Percentiles rank a stretch among this genome's conserved stretches.
Evolutionary conservation across 2,888 invertebrate genomes (phyloP).

Genomic region (Coenonympha arcania): DNA sequence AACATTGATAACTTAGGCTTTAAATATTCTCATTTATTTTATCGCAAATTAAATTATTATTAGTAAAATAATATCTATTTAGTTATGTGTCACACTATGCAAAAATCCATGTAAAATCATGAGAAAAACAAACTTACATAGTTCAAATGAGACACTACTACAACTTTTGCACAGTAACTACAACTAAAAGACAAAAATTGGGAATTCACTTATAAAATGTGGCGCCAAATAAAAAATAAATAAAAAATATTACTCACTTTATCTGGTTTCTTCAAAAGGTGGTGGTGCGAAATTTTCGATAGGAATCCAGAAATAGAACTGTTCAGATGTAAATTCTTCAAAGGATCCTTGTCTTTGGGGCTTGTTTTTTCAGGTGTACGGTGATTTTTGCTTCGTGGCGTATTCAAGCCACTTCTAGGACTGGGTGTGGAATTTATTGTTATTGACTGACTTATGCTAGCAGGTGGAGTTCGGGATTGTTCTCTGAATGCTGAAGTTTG

Average conservation of each 20-base stretch:
- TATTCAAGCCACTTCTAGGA: slow-evolving; percentile 22
- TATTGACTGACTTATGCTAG: slow-evolving; percentile 23
- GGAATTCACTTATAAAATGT: too few relatives aligned
- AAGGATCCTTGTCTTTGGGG: slow-evolving; percentile 32
- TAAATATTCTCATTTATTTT: too few relatives aligned
- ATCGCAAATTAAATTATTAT: too few relatives aligned
- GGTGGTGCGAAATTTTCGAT: slow-evolving; percentile 26
- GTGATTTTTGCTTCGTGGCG: slow-evolving; percentile 15
- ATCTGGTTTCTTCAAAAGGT: slow-evolving; percentile 7
- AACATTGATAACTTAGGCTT: too few relatives aligned
- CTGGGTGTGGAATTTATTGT: slow-evolving; percentile 31
- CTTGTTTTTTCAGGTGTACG: slow-evolving; percentile 28
- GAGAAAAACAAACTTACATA: too few relatives aligned
- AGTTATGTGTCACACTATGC: too few relatives aligned
- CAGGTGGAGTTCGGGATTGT: slow-evolving; percentile 15
- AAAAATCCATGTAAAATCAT: too few relatives aligned
- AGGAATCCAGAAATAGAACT: slow-evolving; percentile 25
- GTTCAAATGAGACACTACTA: too few relatives aligned
- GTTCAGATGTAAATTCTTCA: slow-evolving; percentile 30
- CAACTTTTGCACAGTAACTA: too few relatives aligned
- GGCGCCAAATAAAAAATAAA: too few relatives aligned
- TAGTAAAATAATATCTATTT: too few relatives aligned
- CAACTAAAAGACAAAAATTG: too few relatives aligned
- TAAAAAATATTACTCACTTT: not conserved
- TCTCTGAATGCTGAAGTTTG: slow-evolving; percentile 5